phyloP scores from a whole-genome alignment of 2,113 vertebrate species.

The Alosa alosa region DNA sequence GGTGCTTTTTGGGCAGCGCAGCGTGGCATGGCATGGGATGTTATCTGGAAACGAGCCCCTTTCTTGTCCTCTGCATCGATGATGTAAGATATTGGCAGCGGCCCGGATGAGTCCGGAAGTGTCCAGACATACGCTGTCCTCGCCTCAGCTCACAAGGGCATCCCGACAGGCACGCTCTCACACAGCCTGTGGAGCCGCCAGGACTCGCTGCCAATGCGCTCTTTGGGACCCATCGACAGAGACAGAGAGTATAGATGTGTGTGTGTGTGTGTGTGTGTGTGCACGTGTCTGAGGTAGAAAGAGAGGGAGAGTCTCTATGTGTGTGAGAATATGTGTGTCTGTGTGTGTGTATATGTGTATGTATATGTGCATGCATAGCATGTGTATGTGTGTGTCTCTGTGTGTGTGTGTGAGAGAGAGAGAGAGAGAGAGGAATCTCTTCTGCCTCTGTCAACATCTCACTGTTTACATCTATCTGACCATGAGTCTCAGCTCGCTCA shows the following conservation, averaged over 20 bases:
- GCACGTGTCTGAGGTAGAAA: not conserved
- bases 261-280: not conserved
- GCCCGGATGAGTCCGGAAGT: not conserved
- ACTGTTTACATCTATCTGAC: not conserved
- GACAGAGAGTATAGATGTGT: not conserved
- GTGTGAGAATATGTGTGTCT: not conserved
- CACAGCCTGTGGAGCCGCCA: not conserved
- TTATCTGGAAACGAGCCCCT: not conserved
- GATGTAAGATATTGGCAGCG: not conserved
- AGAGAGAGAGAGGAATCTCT: not conserved
- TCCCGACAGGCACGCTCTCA: not conserved
- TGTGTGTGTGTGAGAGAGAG: not conserved
- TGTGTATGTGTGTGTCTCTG: not conserved
- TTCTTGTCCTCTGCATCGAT: not conserved
- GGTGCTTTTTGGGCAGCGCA: not conserved
- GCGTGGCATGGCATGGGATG: not conserved
- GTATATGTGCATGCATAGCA: not conserved
- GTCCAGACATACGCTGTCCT: conserved; percentile 3
- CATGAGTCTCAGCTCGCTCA: not conserved
- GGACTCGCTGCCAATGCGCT: not conserved
- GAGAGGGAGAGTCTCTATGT: not conserved
- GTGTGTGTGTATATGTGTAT: not conserved
- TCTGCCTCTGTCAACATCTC: conserved; percentile 4
- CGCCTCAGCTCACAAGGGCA: not conserved
- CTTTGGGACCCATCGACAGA: not conserved